Evolutionary conservation across 2,113 vertebrate species (phyloP), one percentile per base, ranked within the genome.

Genomic region (Peromyscus polionotus): DNA sequence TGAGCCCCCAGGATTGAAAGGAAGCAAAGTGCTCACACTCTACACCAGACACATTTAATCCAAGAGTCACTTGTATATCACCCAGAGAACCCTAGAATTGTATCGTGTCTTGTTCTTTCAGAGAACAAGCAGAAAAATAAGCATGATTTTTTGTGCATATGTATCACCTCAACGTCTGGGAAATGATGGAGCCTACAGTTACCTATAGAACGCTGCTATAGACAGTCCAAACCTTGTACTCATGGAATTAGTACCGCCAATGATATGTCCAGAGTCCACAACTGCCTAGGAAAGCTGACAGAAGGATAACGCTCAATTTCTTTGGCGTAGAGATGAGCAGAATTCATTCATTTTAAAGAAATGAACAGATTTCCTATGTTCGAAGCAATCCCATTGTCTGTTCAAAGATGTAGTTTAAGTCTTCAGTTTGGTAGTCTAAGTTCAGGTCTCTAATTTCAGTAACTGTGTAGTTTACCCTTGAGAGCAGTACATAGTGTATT

Each of bases 121-220:
- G 70, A 72, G 17, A 72, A 72, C 68, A n/a, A 19, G 57, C 51
- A 79, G 36, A 93, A 24, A 90, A 93, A 39, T 45, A 9, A 59
- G 22, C 17, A 39, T 94, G 88, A 42, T 61, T 91, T 95, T 48
- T 93, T 93, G 19, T 85, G 39, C 6, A 28, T 87, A 79, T 90
- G 19, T 59, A 65, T 51, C 92, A 13, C 88, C 70, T 65, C 17
- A 45, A 17, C 42, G 65, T 86, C 13, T 76, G 28, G 36, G 51
- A 88, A 98, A 95, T 87, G 95, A 88, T 80, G 86, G 81, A 26
- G 0, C 95, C 90, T 96, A 96, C 90, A 97, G 95, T 97, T 98
- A 95, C 91, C 11, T 36, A 12, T 51, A 85, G 45, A 20, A 33
- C 88, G 61, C 91, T 97, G 10, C 33, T 94, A 98, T 76, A 88